Evolutionary conservation across 2,113 vertebrate genomes (phyloP).

Genomic region (Pelvicachromis taeniatus): DNA sequence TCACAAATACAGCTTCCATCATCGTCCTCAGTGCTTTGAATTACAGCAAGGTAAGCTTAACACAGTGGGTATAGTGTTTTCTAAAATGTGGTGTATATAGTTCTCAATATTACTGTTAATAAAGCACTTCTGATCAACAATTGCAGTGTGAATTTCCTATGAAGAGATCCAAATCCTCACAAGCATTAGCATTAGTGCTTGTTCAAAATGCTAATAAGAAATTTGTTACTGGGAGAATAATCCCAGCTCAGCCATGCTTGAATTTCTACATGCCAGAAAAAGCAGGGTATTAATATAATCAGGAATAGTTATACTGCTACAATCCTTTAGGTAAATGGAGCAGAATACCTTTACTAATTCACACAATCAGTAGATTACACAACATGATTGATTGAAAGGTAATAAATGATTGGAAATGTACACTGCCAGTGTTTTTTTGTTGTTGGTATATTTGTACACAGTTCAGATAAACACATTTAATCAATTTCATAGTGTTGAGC

Average conservation of each 20-base stretch:
- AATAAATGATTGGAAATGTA: background rate
- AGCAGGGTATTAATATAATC: background rate
- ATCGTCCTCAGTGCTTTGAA: background rate
- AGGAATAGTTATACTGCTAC: background rate
- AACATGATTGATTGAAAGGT: background rate
- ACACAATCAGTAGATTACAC: background rate
- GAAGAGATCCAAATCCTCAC: background rate
- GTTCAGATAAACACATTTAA: background rate
- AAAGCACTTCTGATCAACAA: background rate
- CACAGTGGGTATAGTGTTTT: background rate
- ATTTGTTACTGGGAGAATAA: background rate
- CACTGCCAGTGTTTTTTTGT: background rate
- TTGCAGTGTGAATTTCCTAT: background rate
- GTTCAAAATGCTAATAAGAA: background rate
- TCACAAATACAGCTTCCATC: background rate
- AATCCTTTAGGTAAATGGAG: background rate
- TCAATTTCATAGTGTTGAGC: background rate
- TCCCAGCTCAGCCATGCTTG: background rate
- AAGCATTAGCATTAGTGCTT: background rate
- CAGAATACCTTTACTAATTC: background rate
- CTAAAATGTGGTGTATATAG: background rate
- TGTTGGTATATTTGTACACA: background rate
- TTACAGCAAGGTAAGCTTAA: background rate
- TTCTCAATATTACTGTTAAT: background rate
- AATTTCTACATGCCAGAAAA: background rate